These are phyloP conservation scores for Sebastes schlegelii DNA, from an alignment of 2,113 vertebrate genomes.

Conservation along the genomic window DNA sequence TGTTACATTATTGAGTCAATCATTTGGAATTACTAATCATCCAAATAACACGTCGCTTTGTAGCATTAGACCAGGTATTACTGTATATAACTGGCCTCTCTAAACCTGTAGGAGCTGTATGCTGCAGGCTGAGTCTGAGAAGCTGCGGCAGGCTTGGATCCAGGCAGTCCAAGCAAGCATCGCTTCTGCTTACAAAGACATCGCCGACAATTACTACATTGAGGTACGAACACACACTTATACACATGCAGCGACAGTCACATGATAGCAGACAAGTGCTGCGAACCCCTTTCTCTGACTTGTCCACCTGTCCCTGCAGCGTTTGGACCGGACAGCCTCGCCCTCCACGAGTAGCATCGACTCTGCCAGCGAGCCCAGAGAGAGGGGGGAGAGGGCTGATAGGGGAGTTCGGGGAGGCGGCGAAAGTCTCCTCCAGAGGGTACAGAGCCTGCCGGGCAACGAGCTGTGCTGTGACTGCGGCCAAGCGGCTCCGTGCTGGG, in stretches of 20 bases:
- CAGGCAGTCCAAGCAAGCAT: conserved; percentile 98
- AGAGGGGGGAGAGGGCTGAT: conserved; percentile 83
- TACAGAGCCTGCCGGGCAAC: conserved; percentile 93
- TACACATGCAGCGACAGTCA: not conserved
- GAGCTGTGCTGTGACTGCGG: conserved; percentile 95
- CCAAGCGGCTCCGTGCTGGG: conserved; percentile 94
- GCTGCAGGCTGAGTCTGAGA: conserved; percentile 97
- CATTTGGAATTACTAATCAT: not conserved
- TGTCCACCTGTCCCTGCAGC: conserved; percentile 72
- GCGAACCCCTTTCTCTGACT: not conserved
- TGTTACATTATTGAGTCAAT: too few relatives aligned
- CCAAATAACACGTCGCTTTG: not conserved
- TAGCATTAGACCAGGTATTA: not conserved
- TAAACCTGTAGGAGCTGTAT: conserved; percentile 91
- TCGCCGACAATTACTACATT: conserved; percentile 81
- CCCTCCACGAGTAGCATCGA: conserved; percentile 94
- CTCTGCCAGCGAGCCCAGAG: conserved; percentile 90
- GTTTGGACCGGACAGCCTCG: conserved; percentile 93
- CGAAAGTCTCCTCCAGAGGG: conserved; percentile 92
- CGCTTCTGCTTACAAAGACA: conserved; percentile 96
- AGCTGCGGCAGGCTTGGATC: conserved; percentile 96
- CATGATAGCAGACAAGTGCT: too few relatives aligned
- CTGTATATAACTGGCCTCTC: not conserved
- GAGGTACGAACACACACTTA: conserved; percentile 63
- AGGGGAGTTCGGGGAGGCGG: conserved; percentile 88